These are phyloP conservation scores for Stictocephala bisonia DNA, from an alignment of 2,888 invertebrate genomes.

Conservation along the genomic window DNA sequence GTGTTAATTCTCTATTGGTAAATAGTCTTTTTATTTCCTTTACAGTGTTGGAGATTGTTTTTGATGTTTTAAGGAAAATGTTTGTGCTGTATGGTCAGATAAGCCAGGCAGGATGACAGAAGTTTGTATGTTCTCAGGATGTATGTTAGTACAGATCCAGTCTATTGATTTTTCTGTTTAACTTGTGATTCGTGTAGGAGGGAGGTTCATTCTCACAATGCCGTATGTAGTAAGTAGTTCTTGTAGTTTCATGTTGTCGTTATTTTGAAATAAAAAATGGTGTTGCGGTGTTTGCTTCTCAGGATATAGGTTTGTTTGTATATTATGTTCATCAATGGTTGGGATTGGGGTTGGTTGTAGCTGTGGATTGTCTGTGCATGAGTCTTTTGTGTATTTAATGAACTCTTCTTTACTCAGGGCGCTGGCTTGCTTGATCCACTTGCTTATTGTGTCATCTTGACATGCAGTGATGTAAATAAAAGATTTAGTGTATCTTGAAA, in stretches of 20 bases:
- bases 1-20: too few relatives aligned
- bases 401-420: not conserved
- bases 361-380: too few relatives aligned
- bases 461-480: not conserved
- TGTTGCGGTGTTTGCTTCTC: too few relatives aligned
- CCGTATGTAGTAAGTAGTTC: slow-evolving; percentile 1
- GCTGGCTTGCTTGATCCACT: slow-evolving; percentile 1
- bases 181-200: not conserved
- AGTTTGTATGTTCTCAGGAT: not conserved
- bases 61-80: not conserved
- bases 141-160: too few relatives aligned
- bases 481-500: slow-evolving; percentile 5
- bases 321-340: too few relatives aligned
- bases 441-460: slow-evolving; percentile 10
- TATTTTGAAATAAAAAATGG: too few relatives aligned
- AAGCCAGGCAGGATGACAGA: not conserved
- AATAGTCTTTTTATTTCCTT: not conserved
- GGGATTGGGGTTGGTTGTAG: too few relatives aligned
- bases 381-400: too few relatives aligned
- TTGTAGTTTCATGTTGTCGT: not conserved
- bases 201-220: not conserved
- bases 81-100: not conserved
- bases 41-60: not conserved
- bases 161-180: too few relatives aligned
- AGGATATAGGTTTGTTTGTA: too few relatives aligned